Evolutionary conservation across 2,888 invertebrate genomes (phyloP).

Genomic region (Aplocera efformata): DNA sequence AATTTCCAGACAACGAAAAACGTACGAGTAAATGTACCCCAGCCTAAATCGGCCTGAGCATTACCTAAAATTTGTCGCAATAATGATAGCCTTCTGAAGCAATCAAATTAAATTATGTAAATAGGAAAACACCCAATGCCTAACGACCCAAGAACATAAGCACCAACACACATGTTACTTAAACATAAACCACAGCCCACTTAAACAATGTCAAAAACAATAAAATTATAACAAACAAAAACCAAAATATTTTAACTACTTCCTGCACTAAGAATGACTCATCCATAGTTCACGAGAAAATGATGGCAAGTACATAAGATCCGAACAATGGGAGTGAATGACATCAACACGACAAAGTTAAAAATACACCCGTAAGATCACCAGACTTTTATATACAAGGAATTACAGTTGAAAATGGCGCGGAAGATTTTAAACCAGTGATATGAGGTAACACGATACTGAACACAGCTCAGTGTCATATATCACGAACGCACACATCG

Average conservation of each 20-base stretch:
- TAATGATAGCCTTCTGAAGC: no score
- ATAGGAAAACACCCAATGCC: slow-evolving; percentile 22
- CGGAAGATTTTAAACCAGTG: slow-evolving; percentile 1
- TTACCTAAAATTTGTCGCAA: no score
- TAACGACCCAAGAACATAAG: slow-evolving; percentile 33
- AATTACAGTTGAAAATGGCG: slow-evolving; percentile 38
- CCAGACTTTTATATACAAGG: slow-evolving; percentile 4
- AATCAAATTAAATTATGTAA: slow-evolving; percentile 7
- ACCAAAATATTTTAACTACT: slow-evolving; percentile 44
- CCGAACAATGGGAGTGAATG: slow-evolving; percentile 43
- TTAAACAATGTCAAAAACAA: slow-evolving; percentile 43
- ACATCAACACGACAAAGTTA: slow-evolving; percentile 39
- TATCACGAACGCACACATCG: slow-evolving; percentile 21
- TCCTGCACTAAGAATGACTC: slow-evolving; percentile 47
- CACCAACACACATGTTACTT: neutral
- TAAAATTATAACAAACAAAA: slow-evolving; percentile 44
- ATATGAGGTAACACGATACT: slow-evolving; percentile 27
- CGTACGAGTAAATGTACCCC: no score
- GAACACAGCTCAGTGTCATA: slow-evolving; percentile 30
- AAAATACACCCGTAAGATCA: slow-evolving; percentile 3
- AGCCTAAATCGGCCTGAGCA: no score
- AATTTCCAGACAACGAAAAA: no score
- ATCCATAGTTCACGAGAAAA: slow-evolving; percentile 58
- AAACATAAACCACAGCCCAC: slow-evolving; percentile 31
- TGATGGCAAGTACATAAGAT: slow-evolving; percentile 37